phyloP scores from a whole-genome alignment of 1,140 invertebrate species.

The Cylas formicarius region DNA sequence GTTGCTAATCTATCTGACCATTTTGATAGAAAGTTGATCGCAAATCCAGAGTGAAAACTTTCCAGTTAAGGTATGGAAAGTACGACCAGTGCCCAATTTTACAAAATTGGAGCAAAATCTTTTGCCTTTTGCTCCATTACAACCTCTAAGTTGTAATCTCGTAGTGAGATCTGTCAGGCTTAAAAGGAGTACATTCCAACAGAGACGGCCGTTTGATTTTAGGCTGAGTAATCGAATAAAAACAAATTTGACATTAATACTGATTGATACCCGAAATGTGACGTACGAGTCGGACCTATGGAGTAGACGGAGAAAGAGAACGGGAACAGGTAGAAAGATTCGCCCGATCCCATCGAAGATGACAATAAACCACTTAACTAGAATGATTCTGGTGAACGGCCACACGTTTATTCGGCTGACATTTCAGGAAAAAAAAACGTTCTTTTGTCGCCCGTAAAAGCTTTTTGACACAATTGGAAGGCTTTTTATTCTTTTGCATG shows the following conservation, averaged over 20 bases:
- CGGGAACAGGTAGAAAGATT: constrained; percentile 26
- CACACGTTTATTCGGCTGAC: constrained; percentile 39
- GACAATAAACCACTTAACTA: constrained; percentile 43
- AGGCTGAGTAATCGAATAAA: constrained; percentile 33
- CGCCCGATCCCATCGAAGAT: constrained; percentile 30
- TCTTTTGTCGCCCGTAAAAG: constrained; percentile 41
- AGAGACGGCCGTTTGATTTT: constrained; percentile 22
- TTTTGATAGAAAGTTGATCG: no score
- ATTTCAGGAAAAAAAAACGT: constrained; percentile 32
- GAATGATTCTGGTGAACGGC: constrained; percentile 40
- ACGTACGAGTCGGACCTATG: constrained; percentile 15
- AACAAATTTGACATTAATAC: constrained; percentile 39
- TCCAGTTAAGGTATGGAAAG: no score
- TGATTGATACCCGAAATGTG: constrained; percentile 38
- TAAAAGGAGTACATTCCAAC: constrained; percentile 20
- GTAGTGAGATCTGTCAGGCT: constrained; percentile 27
- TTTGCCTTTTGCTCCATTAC: constrained; percentile 13
- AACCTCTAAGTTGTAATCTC: constrained; percentile 19
- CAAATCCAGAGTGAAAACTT: no score
- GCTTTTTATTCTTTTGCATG: constrained; percentile 28
- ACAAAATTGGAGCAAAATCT: no score
- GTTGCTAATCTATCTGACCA: no score
- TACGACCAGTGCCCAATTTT: no score
- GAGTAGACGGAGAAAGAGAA: constrained; percentile 4
- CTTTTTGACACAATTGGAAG: constrained; percentile 41